Conservation (phyloP, 2,888 invertebrate genomes). For the Drosophila multiciliata region DNA sequence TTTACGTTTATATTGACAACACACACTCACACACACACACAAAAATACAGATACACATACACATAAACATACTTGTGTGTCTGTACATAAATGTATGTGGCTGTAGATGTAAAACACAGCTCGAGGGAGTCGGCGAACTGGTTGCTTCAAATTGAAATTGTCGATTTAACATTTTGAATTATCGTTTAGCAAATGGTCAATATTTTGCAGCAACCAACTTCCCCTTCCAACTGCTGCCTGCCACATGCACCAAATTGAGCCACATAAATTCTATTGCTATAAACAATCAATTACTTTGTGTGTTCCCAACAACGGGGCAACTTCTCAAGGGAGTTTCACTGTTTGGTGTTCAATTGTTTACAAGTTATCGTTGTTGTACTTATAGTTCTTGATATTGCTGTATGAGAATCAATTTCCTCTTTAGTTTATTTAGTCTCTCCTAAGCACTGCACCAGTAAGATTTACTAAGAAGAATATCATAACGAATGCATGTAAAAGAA, state of each 20-base stretch:
- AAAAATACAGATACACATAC: slow-evolving; percentile 13
- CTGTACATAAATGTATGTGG: slow-evolving; percentile 30
- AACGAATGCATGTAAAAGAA: neutral
- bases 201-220: slow-evolving; percentile 52
- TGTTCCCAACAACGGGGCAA: slow-evolving; percentile 37
- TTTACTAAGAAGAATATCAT: neutral
- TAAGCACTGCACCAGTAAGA: neutral
- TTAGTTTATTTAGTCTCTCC: slow-evolving; percentile 6
- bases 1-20: slow-evolving; percentile 72
- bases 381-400: slow-evolving; percentile 27
- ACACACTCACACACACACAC: neutral
- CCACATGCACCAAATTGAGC: slow-evolving; percentile 55
- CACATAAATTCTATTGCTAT: slow-evolving; percentile 77
- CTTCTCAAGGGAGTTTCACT: slow-evolving; percentile 42
- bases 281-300: slow-evolving; percentile 81
- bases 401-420: slow-evolving; percentile 9
- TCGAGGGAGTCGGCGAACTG: slow-evolving; percentile 30
- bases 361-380: slow-evolving; percentile 40
- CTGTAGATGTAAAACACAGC: slow-evolving; percentile 21
- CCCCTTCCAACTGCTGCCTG: slow-evolving; percentile 26
- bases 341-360: slow-evolving; percentile 44
- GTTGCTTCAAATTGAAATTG: slow-evolving; percentile 74
- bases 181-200: slow-evolving; percentile 80
- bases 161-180: slow-evolving; percentile 81
- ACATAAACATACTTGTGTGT: slow-evolving; percentile 15